Percentiles rank a stretch among this genome's conserved stretches.
These are phyloP conservation scores for Molossus alvarezi DNA, from an alignment of 2,797 vertebrate genomes.

Conservation along the genomic window DNA sequence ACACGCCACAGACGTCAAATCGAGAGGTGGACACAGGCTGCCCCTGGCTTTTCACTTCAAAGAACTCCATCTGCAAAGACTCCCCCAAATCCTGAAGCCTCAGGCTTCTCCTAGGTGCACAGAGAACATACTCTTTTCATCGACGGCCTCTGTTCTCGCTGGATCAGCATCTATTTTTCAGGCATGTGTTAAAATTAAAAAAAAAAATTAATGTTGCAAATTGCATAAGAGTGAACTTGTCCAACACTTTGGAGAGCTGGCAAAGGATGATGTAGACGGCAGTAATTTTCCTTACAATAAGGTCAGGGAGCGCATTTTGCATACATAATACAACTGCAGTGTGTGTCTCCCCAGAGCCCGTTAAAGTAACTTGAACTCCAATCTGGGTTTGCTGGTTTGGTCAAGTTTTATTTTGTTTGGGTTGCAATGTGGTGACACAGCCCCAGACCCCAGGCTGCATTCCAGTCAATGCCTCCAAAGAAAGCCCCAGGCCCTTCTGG, in stretches of 20 bases:
- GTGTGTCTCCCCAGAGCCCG: slow-evolving; percentile 71
- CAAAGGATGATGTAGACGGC: background rate
- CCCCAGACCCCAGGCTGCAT: slow-evolving; percentile 61
- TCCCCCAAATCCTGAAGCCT: background rate
- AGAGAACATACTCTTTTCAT: slow-evolving; percentile 68
- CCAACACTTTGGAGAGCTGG: slow-evolving; percentile 74
- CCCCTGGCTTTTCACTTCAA: slow-evolving; percentile 68
- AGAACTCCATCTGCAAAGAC: slow-evolving; percentile 53
- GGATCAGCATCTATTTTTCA: slow-evolving; percentile 76
- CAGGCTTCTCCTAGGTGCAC: background rate
- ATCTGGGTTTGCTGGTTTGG: slow-evolving; percentile 70
- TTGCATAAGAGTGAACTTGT: slow-evolving; percentile 63
- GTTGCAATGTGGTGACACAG: slow-evolving; percentile 66
- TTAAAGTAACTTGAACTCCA: slow-evolving; percentile 81
- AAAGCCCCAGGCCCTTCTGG: slow-evolving; percentile 52
- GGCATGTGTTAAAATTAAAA: slow-evolving; percentile 77
- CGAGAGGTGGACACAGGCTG: background rate
- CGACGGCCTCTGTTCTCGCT: slow-evolving; percentile 70
- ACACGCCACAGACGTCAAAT: background rate
- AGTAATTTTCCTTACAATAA: slow-evolving; percentile 69
- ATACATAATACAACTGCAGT: slow-evolving; percentile 69
- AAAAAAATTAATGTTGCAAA: slow-evolving; percentile 60
- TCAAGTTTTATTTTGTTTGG: slow-evolving; percentile 85
- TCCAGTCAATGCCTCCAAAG: slow-evolving; percentile 74
- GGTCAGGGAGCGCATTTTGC: slow-evolving; percentile 81